Conservation (phyloP, 2,113 vertebrate species). For the Anolis sagrei region DNA sequence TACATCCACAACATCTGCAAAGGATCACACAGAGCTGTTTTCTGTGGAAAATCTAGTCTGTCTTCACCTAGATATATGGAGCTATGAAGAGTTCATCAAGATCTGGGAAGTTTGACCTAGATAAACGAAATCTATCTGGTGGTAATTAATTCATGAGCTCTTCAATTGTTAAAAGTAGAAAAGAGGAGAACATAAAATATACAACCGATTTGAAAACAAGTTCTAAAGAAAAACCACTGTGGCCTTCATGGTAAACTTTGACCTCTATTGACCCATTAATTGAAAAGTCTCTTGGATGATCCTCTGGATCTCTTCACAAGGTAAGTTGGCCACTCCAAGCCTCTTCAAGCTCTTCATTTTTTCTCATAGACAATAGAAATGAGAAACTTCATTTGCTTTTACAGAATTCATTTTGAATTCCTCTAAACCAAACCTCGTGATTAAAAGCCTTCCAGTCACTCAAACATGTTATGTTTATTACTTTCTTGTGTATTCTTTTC, state of each 20-base stretch:
- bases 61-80: background rate
- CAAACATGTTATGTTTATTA: background rate
- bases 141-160: background rate
- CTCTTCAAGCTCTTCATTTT: conserved; percentile 9
- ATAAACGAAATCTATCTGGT: rapidly evolving
- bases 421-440: background rate
- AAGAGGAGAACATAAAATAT: background rate
- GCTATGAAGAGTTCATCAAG: background rate
- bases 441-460: conserved; percentile 1
- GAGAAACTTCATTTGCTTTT: conserved; percentile 25
- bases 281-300: background rate
- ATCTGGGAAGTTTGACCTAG: background rate
- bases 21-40: background rate
- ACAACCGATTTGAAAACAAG: background rate
- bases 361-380: background rate
- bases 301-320: conserved; percentile 1
- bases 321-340: background rate
- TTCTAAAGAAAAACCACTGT: rapidly evolving
- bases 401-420: background rate
- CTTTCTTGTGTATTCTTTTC: background rate
- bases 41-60: conserved; percentile 3
- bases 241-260: conserved; percentile 1
- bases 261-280: conserved; percentile 5
- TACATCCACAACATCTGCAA: background rate
- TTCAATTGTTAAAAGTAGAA: background rate